Evolutionary conservation across 2,888 invertebrate species (phyloP).

Genomic region (Plusia festucae): DNA sequence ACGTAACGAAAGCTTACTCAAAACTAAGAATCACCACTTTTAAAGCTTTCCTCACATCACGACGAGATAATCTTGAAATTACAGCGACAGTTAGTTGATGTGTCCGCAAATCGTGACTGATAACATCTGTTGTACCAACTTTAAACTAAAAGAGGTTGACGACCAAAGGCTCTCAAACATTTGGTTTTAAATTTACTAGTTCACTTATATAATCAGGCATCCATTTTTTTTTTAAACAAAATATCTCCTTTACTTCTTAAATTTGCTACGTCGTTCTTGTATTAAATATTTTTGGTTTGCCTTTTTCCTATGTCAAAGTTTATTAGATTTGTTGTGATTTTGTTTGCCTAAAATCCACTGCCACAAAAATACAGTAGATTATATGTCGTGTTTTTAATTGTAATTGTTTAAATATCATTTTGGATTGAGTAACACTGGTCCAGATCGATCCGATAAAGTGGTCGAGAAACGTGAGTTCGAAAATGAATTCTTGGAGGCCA

Average conservation of each 20-base stretch:
- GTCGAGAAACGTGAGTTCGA: constrained; percentile 10
- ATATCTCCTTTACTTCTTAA: no score
- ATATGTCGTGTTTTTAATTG: no score
- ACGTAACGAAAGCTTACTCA: not conserved
- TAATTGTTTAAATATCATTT: not conserved
- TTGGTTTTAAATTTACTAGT: not conserved
- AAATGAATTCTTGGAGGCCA: constrained; percentile 7
- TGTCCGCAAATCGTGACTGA: constrained; percentile 55
- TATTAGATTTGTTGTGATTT: no score
- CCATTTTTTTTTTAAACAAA: no score
- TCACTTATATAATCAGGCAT: no score
- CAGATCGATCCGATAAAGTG: constrained; percentile 7
- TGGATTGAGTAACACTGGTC: not conserved
- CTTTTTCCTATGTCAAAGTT: no score
- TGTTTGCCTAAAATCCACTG: no score
- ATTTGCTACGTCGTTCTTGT: no score
- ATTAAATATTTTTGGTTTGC: no score
- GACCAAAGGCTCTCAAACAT: constrained; percentile 18
- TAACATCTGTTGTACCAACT: constrained; percentile 45
- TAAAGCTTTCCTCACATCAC: constrained; percentile 13
- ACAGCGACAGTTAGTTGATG: constrained; percentile 53
- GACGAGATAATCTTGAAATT: constrained; percentile 54
- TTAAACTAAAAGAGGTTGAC: constrained; percentile 31
- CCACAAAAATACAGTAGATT: no score
- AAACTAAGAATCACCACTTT: not conserved